These are phyloP conservation scores for Drosophila neonasuta DNA, from an alignment of 2,888 invertebrate species.

Conservation along the genomic window DNA sequence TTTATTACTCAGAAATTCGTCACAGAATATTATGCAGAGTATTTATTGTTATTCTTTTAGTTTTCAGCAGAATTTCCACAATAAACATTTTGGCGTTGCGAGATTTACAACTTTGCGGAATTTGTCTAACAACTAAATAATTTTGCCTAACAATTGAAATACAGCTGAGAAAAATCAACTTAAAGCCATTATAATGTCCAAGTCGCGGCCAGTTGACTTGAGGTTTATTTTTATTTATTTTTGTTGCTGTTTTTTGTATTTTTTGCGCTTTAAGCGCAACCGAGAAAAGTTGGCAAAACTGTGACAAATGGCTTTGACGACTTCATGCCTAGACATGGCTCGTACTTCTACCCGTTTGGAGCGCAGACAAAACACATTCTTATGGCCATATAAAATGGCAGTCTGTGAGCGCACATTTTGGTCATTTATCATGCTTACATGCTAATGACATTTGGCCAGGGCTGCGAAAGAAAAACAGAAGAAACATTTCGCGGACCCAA, in stretches of 20 bases:
- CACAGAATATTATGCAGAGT: background rate
- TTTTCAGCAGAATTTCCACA: background rate
- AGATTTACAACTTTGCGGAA: background rate
- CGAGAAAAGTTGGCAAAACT: constrained; percentile 60
- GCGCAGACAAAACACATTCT: constrained; percentile 32
- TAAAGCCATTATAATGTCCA: constrained; percentile 44
- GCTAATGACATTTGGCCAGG: constrained; percentile 69
- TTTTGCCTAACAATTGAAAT: constrained; percentile 28
- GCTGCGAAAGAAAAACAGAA: constrained; percentile 44
- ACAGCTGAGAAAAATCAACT: constrained; percentile 21
- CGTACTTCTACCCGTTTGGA: constrained; percentile 18
- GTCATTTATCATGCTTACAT: constrained; percentile 76
- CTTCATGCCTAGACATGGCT: constrained; percentile 59
- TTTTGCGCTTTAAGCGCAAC: constrained; percentile 29
- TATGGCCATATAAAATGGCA: constrained; percentile 29
- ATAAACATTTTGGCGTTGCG: background rate
- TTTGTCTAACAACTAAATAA: constrained; percentile 15
- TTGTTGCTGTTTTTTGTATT: background rate
- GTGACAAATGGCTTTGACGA: constrained; percentile 74
- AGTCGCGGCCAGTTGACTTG: constrained; percentile 5
- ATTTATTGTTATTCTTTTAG: background rate
- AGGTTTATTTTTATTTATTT: background rate
- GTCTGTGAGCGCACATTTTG: constrained; percentile 52
- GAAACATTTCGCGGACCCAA: constrained; percentile 29
- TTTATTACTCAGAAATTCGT: background rate